Evolutionary conservation across 2,888 invertebrate species (phyloP), one percentile per base, ranked within the genome.

Genomic region (Ophion ellenae): DNA sequence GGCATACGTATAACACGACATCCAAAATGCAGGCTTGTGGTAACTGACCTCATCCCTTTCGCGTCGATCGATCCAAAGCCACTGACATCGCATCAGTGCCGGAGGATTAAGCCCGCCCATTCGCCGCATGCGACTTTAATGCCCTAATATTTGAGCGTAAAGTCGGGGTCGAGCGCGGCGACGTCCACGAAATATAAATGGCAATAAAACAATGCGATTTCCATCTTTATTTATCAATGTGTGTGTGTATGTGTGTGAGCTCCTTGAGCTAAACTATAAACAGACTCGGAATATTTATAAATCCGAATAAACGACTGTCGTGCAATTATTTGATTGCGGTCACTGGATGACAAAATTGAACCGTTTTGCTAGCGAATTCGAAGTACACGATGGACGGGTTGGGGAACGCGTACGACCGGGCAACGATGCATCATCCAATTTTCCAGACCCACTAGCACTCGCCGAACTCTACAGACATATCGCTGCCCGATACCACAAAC

Each of bases 381-480:
- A 20, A 40, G 40, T 67, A 40, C 0, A 67, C 10, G 9, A 32
- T 32, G 9, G 10, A n/a, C 17, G 17, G 53, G 14, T 88, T 88
- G 87, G 88, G 87, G 79, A 79, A 85, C 85, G 89, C 89, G 89
- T 84, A 88, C 78, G 14, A 53, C 17, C 14, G 14, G 28, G 71
- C 69, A 66, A 64, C 88, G 88, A 90, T 90, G 89, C 87, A 91
- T 91, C 91, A 89, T 90, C 82, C 63, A 28, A 59, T 77, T 73
- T 61, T 59, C 40, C 14, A 47, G 36, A 59, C 59, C 40, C 24
- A 45, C 36, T 63, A n/a, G 63, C 9, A 63, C 20, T 47, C n/a
- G 11, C 53, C 20, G n/a, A 32, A n/a, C 64, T 47, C 20, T 40
- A 75, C 64, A 64, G 64, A 24, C 57, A 64, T 17, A 17, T 53